phyloP scores from a whole-genome alignment of 2,888 invertebrate genomes.

The Gymnoscelis rufifasciata region DNA sequence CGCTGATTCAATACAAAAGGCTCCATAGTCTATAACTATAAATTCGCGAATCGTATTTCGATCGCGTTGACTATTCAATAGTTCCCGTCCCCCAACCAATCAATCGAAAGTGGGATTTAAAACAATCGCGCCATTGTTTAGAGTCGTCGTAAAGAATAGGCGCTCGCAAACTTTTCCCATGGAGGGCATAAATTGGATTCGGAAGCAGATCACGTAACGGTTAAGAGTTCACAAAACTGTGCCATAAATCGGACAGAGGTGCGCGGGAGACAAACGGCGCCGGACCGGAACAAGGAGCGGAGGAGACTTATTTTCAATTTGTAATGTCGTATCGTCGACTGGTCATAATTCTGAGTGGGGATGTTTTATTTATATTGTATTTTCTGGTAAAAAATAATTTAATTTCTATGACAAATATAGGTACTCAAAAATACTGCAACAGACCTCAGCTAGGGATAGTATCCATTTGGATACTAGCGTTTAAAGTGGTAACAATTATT shows the following conservation, averaged over 20 bases:
- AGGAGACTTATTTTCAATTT: conserved; percentile 35
- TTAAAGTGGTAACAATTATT: too few relatives aligned
- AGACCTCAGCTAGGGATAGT: too few relatives aligned
- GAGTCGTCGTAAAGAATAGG: conserved; percentile 70
- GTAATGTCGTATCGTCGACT: conserved; percentile 14
- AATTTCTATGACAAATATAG: too few relatives aligned
- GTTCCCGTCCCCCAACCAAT: conserved; percentile 16
- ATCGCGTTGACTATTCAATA: background rate
- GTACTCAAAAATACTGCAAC: too few relatives aligned
- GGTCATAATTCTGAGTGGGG: conserved; percentile 12
- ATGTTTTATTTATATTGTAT: conserved; percentile 2
- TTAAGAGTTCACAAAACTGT: conserved; percentile 79
- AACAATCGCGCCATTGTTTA: conserved; percentile 41
- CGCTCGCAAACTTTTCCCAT: conserved; percentile 69
- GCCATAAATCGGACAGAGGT: conserved; percentile 78
- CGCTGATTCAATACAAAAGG: background rate
- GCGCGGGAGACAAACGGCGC: conserved; percentile 77
- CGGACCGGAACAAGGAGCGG: conserved; percentile 42
- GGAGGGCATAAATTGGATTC: conserved; percentile 77
- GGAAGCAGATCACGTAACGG: conserved; percentile 79
- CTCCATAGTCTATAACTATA: background rate
- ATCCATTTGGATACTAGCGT: too few relatives aligned
- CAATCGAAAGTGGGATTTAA: conserved; percentile 33
- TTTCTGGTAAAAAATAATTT: background rate
- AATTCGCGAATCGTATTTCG: background rate